A percentile compares a stretch with the other conserved stretches of the same genome.
Conservation (phyloP, 1,140 invertebrate genomes). For the Zaprionus capensis region DNA sequence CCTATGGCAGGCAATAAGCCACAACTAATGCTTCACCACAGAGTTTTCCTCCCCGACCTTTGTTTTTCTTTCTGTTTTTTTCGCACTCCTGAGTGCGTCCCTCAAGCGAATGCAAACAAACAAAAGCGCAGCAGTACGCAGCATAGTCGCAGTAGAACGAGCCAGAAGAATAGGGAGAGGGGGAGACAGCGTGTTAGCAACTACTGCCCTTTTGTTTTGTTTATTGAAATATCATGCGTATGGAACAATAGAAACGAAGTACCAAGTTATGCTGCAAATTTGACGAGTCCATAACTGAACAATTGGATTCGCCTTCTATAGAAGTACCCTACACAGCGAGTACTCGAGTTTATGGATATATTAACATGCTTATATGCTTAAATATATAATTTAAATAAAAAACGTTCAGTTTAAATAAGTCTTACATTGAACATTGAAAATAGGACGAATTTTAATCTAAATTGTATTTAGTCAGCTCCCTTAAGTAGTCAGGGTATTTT, state of each 20-base stretch:
- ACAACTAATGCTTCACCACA: conserved; percentile 43
- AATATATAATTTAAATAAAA: neutral
- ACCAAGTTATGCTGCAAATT: conserved; percentile 34
- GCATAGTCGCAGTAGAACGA: neutral
- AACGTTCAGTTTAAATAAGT: no score
- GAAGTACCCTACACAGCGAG: neutral
- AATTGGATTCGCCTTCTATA: conserved; percentile 55
- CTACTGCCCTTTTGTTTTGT: conserved; percentile 26
- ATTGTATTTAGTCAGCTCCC: neutral
- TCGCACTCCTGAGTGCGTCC: conserved; percentile 31
- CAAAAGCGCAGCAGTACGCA: conserved; percentile 68
- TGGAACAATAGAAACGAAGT: conserved; percentile 57
- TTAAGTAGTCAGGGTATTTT: neutral
- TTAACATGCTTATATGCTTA: no score
- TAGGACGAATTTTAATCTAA: neutral
- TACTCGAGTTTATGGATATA: neutral
- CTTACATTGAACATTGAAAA: no score
- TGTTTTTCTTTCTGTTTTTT: conserved; percentile 41
- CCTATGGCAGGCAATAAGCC: conserved; percentile 45
- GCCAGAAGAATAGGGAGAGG: neutral
- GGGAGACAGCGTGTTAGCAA: neutral
- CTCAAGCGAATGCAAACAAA: conserved; percentile 57
- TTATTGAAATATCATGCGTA: conserved; percentile 61
- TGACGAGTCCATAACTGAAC: conserved; percentile 63
- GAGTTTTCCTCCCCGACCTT: conserved; percentile 32